Evolutionary conservation across 2,888 invertebrate genomes (phyloP).

Genomic region (Campoplex capitator): DNA sequence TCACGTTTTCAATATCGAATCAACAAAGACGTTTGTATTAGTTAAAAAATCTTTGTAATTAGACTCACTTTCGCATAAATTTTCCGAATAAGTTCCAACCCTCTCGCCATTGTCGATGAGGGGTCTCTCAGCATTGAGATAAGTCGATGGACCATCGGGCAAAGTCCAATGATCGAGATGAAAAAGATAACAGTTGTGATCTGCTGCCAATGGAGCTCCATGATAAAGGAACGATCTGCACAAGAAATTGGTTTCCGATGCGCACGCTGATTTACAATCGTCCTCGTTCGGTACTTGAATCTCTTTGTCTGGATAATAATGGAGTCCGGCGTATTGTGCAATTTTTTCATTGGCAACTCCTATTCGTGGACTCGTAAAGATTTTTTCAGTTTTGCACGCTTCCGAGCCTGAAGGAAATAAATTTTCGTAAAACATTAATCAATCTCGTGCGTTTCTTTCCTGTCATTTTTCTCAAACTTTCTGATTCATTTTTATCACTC

Average conservation of each 20-base stretch:
- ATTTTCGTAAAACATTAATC: background rate
- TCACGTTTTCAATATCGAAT: background rate
- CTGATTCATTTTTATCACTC: background rate
- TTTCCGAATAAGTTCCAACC: conserved; percentile 95
- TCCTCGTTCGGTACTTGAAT: conserved; percentile 95
- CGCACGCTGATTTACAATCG: conserved; percentile 95
- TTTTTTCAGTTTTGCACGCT: conserved; percentile 93
- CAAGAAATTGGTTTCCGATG: conserved; percentile 96
- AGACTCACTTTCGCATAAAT: conserved; percentile 93
- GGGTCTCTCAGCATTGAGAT: conserved; percentile 94
- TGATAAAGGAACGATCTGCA: conserved; percentile 93
- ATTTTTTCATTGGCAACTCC: conserved; percentile 97
- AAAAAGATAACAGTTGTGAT: conserved; percentile 96
- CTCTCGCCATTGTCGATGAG: conserved; percentile 96
- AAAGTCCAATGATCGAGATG: conserved; percentile 96
- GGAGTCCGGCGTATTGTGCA: conserved; percentile 95
- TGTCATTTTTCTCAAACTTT: background rate
- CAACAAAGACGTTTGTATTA: background rate
- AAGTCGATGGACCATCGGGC: conserved; percentile 96
- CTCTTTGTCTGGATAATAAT: conserved; percentile 97
- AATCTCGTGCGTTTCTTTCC: background rate
- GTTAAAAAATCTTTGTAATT: background rate
- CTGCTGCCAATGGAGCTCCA: conserved; percentile 89
- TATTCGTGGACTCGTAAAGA: conserved; percentile 92
- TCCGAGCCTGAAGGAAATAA: conserved; percentile 86